Percentiles rank a stretch among this genome's conserved stretches.
Evolutionary conservation across 2,888 invertebrate species (phyloP).

Genomic region (Blastobasis lacticolella): DNA sequence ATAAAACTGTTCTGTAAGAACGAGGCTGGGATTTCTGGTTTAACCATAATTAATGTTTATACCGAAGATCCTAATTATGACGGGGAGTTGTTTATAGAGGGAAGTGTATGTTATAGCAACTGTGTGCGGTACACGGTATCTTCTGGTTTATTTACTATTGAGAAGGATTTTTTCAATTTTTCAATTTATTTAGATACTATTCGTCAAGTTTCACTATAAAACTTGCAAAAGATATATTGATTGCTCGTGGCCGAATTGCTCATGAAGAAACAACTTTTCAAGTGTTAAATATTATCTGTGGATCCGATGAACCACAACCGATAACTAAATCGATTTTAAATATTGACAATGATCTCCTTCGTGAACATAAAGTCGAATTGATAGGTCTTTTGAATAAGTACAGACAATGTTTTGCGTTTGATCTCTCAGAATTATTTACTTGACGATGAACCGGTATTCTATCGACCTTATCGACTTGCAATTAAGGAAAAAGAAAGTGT

Average conservation of each 20-base stretch:
- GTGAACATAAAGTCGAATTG: not conserved
- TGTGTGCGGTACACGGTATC: not conserved
- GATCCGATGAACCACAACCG: not conserved
- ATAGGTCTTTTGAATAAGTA: constrained; percentile 1
- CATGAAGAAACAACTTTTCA: not conserved
- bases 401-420: not conserved
- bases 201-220: not conserved
- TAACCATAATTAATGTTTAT: not conserved
- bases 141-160: not conserved
- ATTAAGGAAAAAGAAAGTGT: constrained; percentile 7
- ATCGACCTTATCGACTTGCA: constrained; percentile 9
- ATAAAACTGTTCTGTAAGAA: constrained; percentile 4
- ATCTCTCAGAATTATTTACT: not conserved
- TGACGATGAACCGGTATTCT: no score
- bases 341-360: not conserved
- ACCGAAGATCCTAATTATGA: not conserved
- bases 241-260: not conserved
- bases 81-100: not conserved
- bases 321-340: not conserved
- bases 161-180: no score
- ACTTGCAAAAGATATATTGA: not conserved
- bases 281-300: not conserved
- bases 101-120: not conserved
- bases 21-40: not conserved
- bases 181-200: no score